phyloP scores from a whole-genome alignment of 2,797 vertebrate species.

The Masticophis lateralis region DNA sequence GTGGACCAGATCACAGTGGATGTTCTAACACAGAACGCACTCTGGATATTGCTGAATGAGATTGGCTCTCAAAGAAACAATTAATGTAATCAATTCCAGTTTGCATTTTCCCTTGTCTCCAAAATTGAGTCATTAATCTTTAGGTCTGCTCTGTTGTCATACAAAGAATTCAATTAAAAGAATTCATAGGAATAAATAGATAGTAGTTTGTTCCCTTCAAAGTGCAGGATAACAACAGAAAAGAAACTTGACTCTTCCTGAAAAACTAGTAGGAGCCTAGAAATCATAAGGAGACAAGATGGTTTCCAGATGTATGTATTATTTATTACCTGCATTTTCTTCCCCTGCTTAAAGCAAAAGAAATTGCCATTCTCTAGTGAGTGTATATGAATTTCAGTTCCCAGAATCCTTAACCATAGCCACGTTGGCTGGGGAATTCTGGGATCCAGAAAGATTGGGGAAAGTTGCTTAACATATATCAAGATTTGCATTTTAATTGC shows the following conservation, averaged over 20 bases:
- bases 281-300: slow-evolving; percentile 4
- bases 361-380: not conserved
- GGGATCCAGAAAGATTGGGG: not conserved
- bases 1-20: not conserved
- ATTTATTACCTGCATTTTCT: not conserved
- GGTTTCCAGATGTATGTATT: slow-evolving; percentile 25
- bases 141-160: slow-evolving; percentile 61
- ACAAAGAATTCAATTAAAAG: slow-evolving; percentile 51
- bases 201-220: not conserved
- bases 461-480: not conserved
- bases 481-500: not conserved
- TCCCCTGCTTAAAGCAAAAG: not conserved
- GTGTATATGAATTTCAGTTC: not conserved
- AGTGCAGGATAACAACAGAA: slow-evolving; percentile 28
- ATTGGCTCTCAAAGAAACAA: slow-evolving; percentile 40
- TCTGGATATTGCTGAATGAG: slow-evolving; percentile 30
- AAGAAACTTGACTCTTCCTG: not conserved
- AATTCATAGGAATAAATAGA: slow-evolving; percentile 45
- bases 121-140: slow-evolving; percentile 67
- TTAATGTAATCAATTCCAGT: slow-evolving; percentile 57
- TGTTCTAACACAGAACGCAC: not conserved
- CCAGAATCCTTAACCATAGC: not conserved
- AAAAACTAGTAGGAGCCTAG: slow-evolving; percentile 17
- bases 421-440: not conserved
- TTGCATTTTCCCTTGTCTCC: slow-evolving; percentile 65